Conservation (phyloP, 2,113 vertebrate species). For the Mirza zaza region DNA sequence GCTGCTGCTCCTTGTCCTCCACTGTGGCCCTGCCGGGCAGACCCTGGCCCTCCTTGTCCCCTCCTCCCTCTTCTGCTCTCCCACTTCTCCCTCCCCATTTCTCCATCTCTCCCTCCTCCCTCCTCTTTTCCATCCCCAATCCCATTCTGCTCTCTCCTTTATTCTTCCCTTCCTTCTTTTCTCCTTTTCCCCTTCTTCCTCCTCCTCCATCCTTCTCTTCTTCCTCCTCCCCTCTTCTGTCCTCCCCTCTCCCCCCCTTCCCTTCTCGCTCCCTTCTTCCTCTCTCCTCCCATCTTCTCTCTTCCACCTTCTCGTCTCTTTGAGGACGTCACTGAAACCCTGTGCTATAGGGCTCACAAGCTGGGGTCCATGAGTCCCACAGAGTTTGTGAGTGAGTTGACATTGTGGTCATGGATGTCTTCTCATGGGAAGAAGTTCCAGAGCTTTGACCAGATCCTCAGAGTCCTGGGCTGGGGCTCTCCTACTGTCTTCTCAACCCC, state of each 20-base stretch:
- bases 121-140: neutral
- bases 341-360: neutral
- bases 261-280: too few relatives aligned
- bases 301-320: neutral
- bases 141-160: too few relatives aligned
- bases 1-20: rapidly evolving
- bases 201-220: rapidly evolving
- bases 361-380: neutral
- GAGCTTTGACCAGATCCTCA: neutral
- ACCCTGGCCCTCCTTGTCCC: rapidly evolving
- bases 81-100: neutral
- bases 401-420: neutral
- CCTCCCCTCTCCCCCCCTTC: neutral
- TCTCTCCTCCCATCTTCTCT: neutral
- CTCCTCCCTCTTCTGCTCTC: neutral
- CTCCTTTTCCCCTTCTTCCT: too few relatives aligned
- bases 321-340: neutral
- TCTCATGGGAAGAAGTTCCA: neutral
- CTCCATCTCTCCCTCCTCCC: too few relatives aligned
- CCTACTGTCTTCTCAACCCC: neutral
- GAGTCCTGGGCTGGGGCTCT: neutral
- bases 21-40: neutral
- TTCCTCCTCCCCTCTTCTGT: too few relatives aligned
- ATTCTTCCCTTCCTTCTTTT: neutral
- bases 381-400: neutral